Conservation (phyloP, 1,140 invertebrate genomes). For the Drosophila lowei region DNA sequence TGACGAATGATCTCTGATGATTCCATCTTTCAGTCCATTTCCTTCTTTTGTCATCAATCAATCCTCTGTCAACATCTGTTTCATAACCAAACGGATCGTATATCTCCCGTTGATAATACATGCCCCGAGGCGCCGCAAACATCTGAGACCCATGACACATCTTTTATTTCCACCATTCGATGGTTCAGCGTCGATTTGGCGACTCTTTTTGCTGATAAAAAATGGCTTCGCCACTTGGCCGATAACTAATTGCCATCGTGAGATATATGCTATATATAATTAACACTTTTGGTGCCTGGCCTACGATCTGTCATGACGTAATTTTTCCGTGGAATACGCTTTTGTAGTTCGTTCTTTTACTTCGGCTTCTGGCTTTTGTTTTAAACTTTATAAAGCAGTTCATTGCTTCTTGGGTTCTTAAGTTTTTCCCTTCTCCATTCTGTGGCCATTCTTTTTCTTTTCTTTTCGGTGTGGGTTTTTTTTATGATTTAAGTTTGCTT, state of each 20-base stretch:
- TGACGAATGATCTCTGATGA: background rate
- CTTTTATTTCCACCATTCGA: slow-evolving; percentile 29
- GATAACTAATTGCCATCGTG: slow-evolving; percentile 29
- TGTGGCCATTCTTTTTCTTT: slow-evolving; percentile 1
- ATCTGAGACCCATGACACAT: slow-evolving; percentile 38
- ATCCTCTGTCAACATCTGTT: slow-evolving; percentile 16
- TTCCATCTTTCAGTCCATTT: background rate
- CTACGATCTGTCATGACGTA: slow-evolving; percentile 20
- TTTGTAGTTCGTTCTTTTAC: background rate
- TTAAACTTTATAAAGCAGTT: slow-evolving; percentile 35
- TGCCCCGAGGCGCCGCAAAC: slow-evolving; percentile 30
- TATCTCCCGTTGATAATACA: slow-evolving; percentile 24
- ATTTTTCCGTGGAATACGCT: slow-evolving; percentile 15
- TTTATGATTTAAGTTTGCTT: slow-evolving; percentile 45
- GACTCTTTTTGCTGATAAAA: slow-evolving; percentile 11
- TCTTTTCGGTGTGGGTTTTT: background rate
- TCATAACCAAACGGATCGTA: slow-evolving; percentile 18
- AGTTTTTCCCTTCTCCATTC: slow-evolving; percentile 15
- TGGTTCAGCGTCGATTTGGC: slow-evolving; percentile 20
- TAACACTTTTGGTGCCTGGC: slow-evolving; percentile 29
- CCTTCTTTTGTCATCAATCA: background rate
- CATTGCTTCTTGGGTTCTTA: slow-evolving; percentile 10
- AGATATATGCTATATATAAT: slow-evolving; percentile 21
- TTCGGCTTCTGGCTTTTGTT: slow-evolving; percentile 28
- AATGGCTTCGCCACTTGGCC: slow-evolving; percentile 3